These are phyloP conservation scores for Thecophora atra DNA, from an alignment of 2,888 invertebrate species.

Conservation along the genomic window DNA sequence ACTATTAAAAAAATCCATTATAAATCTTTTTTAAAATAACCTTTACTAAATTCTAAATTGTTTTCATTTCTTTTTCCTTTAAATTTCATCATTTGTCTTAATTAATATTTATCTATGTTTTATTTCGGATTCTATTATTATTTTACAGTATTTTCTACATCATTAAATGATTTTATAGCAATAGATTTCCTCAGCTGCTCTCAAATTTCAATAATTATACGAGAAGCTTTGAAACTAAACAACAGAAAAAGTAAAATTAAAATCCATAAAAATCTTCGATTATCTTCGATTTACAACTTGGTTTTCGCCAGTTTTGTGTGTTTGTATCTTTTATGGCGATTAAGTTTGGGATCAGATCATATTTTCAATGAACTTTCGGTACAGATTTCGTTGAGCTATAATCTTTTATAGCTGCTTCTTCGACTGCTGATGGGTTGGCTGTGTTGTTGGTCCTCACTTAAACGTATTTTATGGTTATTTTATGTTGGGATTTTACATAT, in stretches of 20 bases:
- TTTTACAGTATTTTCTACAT: not conserved
- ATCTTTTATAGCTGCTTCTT: not conserved
- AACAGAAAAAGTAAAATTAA: not conserved
- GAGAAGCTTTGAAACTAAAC: not conserved
- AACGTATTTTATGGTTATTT: not conserved
- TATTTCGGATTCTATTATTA: not conserved
- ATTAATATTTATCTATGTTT: not conserved
- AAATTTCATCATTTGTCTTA: too few species aligned
- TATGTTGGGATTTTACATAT: not conserved
- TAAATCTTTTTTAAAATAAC: too few species aligned
- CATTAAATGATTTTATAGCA: not conserved
- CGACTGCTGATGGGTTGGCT: not conserved
- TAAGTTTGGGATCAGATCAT: not conserved
- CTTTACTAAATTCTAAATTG: too few species aligned
- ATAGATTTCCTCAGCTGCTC: not conserved
- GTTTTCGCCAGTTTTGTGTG: not conserved
- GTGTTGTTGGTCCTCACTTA: not conserved
- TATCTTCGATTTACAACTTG: not conserved
- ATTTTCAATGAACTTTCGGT: conserved; percentile 1
- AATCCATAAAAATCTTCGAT: not conserved
- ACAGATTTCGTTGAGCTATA: not conserved
- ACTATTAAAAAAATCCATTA: too few species aligned
- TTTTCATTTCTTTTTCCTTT: too few species aligned
- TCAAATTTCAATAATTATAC: not conserved
- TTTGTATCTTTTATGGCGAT: not conserved